A percentile compares a stretch with the other conserved stretches of the same genome.
Evolutionary conservation across 2,888 invertebrate genomes (phyloP).

Genomic region (Aleiodes alternator): DNA sequence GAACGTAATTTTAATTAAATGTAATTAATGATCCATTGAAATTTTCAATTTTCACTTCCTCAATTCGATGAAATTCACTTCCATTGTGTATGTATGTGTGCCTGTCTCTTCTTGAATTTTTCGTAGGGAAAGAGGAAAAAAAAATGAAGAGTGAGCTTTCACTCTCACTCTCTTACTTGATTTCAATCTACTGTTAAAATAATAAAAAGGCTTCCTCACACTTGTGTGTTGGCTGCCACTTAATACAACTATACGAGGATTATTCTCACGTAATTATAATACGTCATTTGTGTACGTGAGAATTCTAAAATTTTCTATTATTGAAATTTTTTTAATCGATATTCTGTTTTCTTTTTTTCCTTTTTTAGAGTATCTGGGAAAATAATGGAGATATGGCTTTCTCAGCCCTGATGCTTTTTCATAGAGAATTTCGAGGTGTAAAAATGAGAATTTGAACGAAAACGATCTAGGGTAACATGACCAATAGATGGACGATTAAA

Average conservation of each 20-base stretch:
- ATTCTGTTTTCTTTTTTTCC: no score
- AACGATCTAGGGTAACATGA: no score
- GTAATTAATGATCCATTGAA: no score
- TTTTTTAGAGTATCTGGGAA: no score
- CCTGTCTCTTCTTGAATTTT: background rate
- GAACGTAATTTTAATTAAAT: no score
- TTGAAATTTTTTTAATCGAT: no score
- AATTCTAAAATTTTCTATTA: background rate
- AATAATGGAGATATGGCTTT: no score
- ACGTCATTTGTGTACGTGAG: slow-evolving; percentile 8
- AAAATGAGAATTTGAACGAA: no score
- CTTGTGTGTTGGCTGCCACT: background rate
- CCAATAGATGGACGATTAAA: no score
- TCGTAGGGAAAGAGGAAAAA: no score
- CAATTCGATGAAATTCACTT: background rate
- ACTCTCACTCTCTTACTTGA: background rate
- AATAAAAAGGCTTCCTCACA: slow-evolving; percentile 7
- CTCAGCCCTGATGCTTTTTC: no score
- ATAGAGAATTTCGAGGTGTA: no score
- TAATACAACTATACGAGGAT: slow-evolving; percentile 23
- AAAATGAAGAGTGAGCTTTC: background rate
- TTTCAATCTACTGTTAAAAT: background rate
- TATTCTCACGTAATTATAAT: slow-evolving; percentile 25
- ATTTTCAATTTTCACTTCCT: background rate
- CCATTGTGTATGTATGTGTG: background rate